These are phyloP conservation scores for Gobio gobio DNA, from an alignment of 2,113 vertebrate genomes.

Conservation along the genomic window DNA sequence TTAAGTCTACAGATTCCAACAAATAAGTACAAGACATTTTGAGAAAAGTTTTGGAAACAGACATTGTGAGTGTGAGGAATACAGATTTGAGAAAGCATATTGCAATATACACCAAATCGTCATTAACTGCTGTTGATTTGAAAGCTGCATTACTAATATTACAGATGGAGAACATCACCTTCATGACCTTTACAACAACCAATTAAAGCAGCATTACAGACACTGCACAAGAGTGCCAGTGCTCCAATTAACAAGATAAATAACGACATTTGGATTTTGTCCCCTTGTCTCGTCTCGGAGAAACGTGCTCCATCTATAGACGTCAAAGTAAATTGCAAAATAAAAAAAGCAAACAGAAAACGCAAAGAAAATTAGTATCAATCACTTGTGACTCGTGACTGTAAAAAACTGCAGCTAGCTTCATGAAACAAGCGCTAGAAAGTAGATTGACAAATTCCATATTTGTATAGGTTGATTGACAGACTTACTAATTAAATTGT, in stretches of 20 bases:
- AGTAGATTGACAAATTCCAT: background rate
- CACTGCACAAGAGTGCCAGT: slow-evolving; percentile 1
- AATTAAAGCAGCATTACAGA: slow-evolving; percentile 33
- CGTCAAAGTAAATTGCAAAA: background rate
- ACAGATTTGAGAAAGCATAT: background rate
- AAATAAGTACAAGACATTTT: background rate
- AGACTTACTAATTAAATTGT: background rate
- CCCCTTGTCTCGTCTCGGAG: background rate
- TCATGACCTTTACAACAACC: slow-evolving; percentile 40
- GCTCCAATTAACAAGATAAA: slow-evolving; percentile 45
- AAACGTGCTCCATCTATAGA: background rate
- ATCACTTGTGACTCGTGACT: background rate
- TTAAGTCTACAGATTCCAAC: background rate
- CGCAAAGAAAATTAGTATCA: background rate
- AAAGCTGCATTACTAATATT: slow-evolving; percentile 16
- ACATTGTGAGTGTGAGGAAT: background rate
- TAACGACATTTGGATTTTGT: background rate
- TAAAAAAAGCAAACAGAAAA: background rate
- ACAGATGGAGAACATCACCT: slow-evolving; percentile 35
- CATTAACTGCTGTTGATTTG: slow-evolving; percentile 5
- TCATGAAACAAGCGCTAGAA: background rate
- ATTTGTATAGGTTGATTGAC: slow-evolving; percentile 7
- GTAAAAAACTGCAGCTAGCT: too few relatives aligned
- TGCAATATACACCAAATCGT: background rate
- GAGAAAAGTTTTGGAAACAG: background rate